Evolutionary conservation across 2,888 invertebrate genomes (phyloP).

Genomic region (Platerodrilus igneus): DNA sequence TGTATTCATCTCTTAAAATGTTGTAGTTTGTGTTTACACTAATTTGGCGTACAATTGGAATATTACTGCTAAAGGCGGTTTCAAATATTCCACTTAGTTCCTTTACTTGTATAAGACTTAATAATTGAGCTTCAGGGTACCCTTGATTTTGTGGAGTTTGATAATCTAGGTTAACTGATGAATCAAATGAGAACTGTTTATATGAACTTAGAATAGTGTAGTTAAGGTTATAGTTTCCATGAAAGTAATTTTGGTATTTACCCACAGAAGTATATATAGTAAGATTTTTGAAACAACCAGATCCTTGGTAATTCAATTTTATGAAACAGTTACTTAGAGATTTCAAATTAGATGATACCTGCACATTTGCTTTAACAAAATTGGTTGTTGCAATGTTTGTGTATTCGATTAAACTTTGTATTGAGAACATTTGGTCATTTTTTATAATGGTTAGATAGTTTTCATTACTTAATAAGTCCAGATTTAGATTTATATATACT

Average conservation of each 20-base stretch:
- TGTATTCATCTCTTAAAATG: conserved; percentile 2
- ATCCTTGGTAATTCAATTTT: conserved; percentile 4
- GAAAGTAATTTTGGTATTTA: background rate
- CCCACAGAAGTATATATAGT: background rate
- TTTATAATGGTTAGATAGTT: conserved; percentile 8
- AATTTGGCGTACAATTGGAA: conserved; percentile 3
- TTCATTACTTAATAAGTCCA: conserved; percentile 4
- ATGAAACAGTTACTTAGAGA: conserved; percentile 8
- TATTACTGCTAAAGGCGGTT: conserved; percentile 4
- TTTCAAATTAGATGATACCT: conserved; percentile 4
- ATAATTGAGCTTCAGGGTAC: conserved; percentile 2
- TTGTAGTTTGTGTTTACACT: conserved; percentile 4
- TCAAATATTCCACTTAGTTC: conserved; percentile 2
- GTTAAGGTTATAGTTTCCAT: conserved; percentile 5
- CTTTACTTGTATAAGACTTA: background rate
- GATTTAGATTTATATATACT: background rate
- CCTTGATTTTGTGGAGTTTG: too few relatives aligned
- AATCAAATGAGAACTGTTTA: too few relatives aligned
- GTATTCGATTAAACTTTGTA: too few relatives aligned
- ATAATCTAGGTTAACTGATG: too few relatives aligned
- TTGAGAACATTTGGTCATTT: conserved; percentile 9
- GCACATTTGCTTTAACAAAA: background rate
- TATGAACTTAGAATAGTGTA: too few relatives aligned
- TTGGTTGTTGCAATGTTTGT: conserved; percentile 1
- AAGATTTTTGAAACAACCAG: conserved; percentile 1